These are phyloP conservation scores for Marcusenius ussheri DNA, from an alignment of 2,113 vertebrate species.

Conservation along the genomic window DNA sequence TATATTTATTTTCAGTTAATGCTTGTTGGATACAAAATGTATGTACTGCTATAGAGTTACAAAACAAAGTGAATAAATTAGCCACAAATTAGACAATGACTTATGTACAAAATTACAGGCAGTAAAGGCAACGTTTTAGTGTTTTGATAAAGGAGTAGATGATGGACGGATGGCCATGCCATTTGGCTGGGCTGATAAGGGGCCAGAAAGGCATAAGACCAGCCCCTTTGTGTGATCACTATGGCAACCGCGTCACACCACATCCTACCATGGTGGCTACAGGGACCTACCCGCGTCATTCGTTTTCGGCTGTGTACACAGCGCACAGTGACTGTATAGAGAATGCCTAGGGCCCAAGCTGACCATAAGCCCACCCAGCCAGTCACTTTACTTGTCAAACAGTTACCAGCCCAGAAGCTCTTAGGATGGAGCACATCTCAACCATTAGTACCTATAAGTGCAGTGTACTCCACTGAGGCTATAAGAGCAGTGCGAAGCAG, in stretches of 20 bases:
- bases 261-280: not conserved
- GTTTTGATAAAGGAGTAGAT: not conserved
- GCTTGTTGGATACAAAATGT: constrained; percentile 6
- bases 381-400: not conserved
- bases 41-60: constrained; percentile 8
- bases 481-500: not conserved
- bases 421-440: not conserved
- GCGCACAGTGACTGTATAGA: not conserved
- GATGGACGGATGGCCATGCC: not conserved
- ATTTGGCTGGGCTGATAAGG: not conserved
- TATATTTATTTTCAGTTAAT: not conserved
- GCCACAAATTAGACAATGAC: constrained; percentile 12
- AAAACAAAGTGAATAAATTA: constrained; percentile 12
- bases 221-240: not conserved
- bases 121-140: constrained; percentile 10
- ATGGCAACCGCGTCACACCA: not conserved
- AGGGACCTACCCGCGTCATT: not conserved
- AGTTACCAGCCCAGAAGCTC: not conserved
- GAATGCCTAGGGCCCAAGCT: not conserved
- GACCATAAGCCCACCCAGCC: not conserved
- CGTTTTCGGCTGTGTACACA: not conserved
- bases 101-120: constrained; percentile 7
- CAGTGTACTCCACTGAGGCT: not conserved
- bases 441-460: not conserved
- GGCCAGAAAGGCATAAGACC: not conserved